Conservation (phyloP, 2,888 invertebrate genomes). For the Troilus luridus region DNA sequence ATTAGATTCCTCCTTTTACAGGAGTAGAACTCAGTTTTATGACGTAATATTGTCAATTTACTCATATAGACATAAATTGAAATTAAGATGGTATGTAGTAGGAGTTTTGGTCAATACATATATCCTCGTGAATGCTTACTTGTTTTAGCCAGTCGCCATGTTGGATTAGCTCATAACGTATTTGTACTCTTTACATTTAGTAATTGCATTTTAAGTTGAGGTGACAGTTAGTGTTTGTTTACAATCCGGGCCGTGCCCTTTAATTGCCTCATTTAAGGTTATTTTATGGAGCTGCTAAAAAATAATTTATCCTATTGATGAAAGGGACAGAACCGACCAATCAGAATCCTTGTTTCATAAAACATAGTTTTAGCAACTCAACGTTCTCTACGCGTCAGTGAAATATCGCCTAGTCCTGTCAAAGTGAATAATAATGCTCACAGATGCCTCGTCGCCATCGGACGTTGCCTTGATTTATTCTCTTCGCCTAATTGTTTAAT, state of each 20-base stretch:
- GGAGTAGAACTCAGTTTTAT: background rate
- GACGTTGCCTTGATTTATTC: background rate
- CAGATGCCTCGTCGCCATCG: background rate
- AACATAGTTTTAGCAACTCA: slow-evolving; percentile 78
- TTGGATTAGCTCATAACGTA: slow-evolving; percentile 54
- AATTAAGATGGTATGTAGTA: background rate
- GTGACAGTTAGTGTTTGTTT: slow-evolving; percentile 21
- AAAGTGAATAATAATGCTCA: background rate
- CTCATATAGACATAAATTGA: background rate
- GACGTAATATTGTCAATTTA: background rate
- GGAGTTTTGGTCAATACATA: slow-evolving; percentile 42
- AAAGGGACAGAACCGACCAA: slow-evolving; percentile 78
- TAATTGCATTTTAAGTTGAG: slow-evolving; percentile 15
- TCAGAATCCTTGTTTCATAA: slow-evolving; percentile 77
- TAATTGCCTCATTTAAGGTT: background rate
- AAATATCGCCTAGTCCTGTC: slow-evolving; percentile 76
- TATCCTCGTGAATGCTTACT: slow-evolving; percentile 56
- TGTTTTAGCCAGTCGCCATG: slow-evolving; percentile 62
- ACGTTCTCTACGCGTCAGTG: slow-evolving; percentile 79
- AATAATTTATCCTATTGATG: slow-evolving; percentile 62
- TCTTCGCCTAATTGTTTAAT: background rate
- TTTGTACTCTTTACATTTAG: slow-evolving; percentile 45
- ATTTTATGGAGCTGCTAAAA: slow-evolving; percentile 34
- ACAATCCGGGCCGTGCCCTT: background rate
- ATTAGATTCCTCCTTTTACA: background rate